Evolutionary conservation across 1,140 invertebrate genomes (phyloP), one percentile per base, ranked within the genome.

Genomic region (Drosophila mayri): DNA sequence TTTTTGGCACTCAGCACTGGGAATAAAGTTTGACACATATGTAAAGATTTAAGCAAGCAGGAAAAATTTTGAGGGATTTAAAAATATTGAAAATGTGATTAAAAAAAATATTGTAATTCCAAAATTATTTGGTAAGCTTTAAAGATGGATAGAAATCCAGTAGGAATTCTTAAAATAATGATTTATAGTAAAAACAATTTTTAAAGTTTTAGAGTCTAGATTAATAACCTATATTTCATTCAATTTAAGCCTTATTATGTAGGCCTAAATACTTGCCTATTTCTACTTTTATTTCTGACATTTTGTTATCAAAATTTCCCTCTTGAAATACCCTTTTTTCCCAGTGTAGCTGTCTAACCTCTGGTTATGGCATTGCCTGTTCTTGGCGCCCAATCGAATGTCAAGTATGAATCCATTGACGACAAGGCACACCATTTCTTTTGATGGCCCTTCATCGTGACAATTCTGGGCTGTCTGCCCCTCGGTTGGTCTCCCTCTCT

Each of bases 371-470:
- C 32, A 11, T 37, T 52, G 32, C 63, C 32, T 54, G 52, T 84
- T 76, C 66, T 77, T 62, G 77, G 59, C 55, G 68, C 60, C 73
- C 79, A 90, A 88, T 76, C 81, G 78, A 84, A 90, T 81, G 85
- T 90, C 85, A 88, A 88, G 85, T 88, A 73, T 88, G 81, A 90
- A 90, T 88, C 81, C 85, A 88, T 88, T 88, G 73, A 84, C 74
- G 84, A 86, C 74, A 55, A 58, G 65, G 59, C 65, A 66, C 32
- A 72, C 64, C 80, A 84, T 77, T 87, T 79, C 72, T 80, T 76
- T 84, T 79, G 66, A 79, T 87, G 83, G 76, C 75, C 78, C 79
- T 72, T 80, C 54, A 47, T 61, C 54, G 58, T 63, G 43, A 72
- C 79, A 82, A 64, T 76, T 68, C 46, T 46, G 30, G 16, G 35